Conservation (phyloP, 2,797 vertebrate genomes). For the Oreochromis mossambicus region DNA sequence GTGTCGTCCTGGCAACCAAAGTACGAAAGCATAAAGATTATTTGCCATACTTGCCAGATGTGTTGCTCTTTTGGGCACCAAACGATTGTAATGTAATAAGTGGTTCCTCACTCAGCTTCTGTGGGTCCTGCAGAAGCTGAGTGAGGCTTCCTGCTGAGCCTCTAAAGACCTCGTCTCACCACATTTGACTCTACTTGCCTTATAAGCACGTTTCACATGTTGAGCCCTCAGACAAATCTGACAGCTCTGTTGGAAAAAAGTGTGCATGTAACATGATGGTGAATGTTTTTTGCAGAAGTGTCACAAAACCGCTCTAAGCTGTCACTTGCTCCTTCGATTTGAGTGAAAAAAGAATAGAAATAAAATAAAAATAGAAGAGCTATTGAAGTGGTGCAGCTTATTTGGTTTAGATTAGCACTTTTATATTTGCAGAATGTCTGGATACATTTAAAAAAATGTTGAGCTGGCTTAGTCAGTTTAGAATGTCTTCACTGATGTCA, state of each 20-base stretch:
- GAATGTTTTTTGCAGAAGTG: neutral
- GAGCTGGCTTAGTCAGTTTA: neutral
- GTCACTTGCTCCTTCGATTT: neutral
- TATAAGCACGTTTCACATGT: slow-evolving; percentile 32
- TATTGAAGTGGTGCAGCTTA: neutral
- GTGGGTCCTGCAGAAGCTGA: slow-evolving; percentile 32
- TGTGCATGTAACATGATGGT: slow-evolving; percentile 32
- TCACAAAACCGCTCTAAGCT: neutral
- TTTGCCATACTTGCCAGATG: slow-evolving; percentile 44
- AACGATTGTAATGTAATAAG: slow-evolving; percentile 68
- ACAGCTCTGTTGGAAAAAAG: slow-evolving; percentile 10
- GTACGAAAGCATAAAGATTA: slow-evolving; percentile 57
- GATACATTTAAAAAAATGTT: neutral
- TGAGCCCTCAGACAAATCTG: neutral
- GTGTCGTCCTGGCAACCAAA: slow-evolving; percentile 53
- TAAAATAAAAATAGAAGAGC: neutral
- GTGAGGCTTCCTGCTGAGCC: slow-evolving; percentile 41
- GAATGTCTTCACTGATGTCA: neutral
- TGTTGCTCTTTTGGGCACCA: slow-evolving; percentile 60
- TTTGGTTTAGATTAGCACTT: neutral
- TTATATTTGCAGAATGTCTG: neutral
- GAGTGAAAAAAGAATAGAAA: neutral
- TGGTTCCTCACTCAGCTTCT: slow-evolving; percentile 51
- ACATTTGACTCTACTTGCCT: slow-evolving; percentile 25
- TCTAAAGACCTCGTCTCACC: slow-evolving; percentile 50